These are phyloP conservation scores for Seriola rivoliana DNA, from an alignment of 2,113 vertebrate genomes.

Conservation along the genomic window DNA sequence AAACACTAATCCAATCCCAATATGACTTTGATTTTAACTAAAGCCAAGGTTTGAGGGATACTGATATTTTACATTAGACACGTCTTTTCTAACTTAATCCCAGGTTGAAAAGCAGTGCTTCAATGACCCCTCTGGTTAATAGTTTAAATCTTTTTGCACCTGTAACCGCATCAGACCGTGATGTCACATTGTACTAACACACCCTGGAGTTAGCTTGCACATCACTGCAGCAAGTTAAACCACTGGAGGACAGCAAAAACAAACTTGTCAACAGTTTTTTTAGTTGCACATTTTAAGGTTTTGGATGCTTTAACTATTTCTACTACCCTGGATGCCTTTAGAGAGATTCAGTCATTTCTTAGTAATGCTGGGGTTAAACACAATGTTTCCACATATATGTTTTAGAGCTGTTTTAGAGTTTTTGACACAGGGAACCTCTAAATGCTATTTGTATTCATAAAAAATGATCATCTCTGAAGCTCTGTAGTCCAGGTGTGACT, in stretches of 20 bases:
- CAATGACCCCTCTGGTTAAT: neutral
- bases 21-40: neutral
- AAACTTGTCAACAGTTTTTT: too few species aligned
- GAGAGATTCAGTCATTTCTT: neutral
- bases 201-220: neutral
- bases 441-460: neutral
- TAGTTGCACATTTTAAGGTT: neutral
- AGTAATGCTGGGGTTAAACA: neutral
- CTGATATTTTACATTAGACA: neutral
- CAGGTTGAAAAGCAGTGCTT: neutral
- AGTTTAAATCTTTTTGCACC: neutral
- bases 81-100: neutral
- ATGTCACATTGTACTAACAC: neutral
- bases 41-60: too few species aligned
- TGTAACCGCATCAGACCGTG: neutral
- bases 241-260: neutral
- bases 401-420: neutral
- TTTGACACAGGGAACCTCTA: neutral
- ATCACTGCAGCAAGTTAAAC: neutral
- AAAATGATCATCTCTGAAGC: neutral
- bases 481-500: neutral
- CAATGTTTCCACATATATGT: too few species aligned
- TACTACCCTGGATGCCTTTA: neutral
- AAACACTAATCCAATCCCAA: neutral
- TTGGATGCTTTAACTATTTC: neutral